Conservation (phyloP, 2,797 vertebrate species). For the Scomberomorus guttatus region DNA sequence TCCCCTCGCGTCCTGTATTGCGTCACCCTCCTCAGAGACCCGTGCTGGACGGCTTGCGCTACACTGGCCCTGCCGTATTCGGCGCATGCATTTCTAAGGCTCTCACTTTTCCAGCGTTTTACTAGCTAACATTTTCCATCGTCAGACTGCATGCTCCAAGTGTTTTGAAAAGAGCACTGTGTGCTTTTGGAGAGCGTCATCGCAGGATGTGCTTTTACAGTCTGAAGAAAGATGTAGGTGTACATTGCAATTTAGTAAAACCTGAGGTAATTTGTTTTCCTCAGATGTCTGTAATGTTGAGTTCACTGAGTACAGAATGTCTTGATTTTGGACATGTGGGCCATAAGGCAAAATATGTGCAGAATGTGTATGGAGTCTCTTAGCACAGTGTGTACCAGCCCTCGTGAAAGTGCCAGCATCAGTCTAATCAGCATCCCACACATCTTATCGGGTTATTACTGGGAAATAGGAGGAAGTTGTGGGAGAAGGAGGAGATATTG, state of each 20-base stretch:
- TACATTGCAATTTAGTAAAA: conserved; percentile 27
- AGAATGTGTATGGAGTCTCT: conserved; percentile 22
- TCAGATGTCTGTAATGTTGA: conserved; percentile 27
- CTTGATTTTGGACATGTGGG: conserved; percentile 35
- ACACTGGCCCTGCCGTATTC: conserved; percentile 48
- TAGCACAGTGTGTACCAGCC: not conserved
- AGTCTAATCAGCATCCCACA: conserved; percentile 15
- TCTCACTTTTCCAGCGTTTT: conserved; percentile 67
- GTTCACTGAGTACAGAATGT: conserved; percentile 60
- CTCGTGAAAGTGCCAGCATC: conserved; percentile 2
- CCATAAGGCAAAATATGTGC: conserved; percentile 25
- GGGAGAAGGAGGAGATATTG: not conserved
- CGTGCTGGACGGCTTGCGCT: conserved; percentile 64
- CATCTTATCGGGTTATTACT: not conserved
- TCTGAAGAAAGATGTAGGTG: conserved; percentile 59
- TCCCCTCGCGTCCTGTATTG: conserved; percentile 73
- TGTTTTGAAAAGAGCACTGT: conserved; percentile 75
- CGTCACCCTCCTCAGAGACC: conserved; percentile 82
- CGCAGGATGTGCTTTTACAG: conserved; percentile 66
- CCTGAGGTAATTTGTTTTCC: conserved; percentile 24
- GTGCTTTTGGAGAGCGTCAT: conserved; percentile 68
- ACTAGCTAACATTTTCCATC: conserved; percentile 78
- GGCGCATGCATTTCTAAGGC: conserved; percentile 52
- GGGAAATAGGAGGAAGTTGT: not conserved
- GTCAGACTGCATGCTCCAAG: conserved; percentile 43